A percentile compares a stretch with the other conserved stretches of the same genome.
phyloP scores from a whole-genome alignment of 64 coral and sea anemone genomes.

The Stichodactyla helianthus region DNA sequence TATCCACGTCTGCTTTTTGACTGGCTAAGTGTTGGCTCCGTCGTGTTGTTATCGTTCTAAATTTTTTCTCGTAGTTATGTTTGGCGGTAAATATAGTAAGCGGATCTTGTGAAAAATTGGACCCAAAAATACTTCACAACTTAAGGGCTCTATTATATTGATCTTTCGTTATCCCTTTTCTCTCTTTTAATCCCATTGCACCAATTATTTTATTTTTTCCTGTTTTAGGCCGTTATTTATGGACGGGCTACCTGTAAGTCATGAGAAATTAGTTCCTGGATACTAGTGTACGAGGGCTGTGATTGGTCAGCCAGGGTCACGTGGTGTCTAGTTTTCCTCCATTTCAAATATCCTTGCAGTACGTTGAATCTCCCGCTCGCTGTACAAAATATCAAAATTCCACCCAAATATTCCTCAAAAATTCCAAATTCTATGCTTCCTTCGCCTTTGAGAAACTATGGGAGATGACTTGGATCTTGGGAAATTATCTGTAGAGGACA shows the following conservation, averaged over 20 bases:
- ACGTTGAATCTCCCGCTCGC: slow-evolving; percentile 8
- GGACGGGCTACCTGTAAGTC: too few species aligned
- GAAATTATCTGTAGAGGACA: slow-evolving; percentile 82
- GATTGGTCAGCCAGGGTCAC: slow-evolving; percentile 49
- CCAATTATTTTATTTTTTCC: neutral
- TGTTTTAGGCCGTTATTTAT: neutral
- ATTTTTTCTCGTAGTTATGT: too few species aligned
- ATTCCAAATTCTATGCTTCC: slow-evolving; percentile 27
- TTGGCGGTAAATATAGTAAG: too few species aligned
- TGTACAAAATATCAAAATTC: neutral
- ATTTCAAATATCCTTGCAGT: slow-evolving; percentile 43
- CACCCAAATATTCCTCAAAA: neutral
- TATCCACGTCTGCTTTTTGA: too few species aligned
- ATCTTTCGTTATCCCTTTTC: too few species aligned
- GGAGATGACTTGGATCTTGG: slow-evolving; percentile 74
- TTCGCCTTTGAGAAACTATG: slow-evolving; percentile 5
- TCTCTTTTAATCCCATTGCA: neutral
- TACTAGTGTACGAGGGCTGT: neutral
- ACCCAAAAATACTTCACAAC: too few species aligned
- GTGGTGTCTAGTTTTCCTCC: slow-evolving; percentile 45
- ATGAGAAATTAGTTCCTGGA: neutral
- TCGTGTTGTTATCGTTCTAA: too few species aligned
- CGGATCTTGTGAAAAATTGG: too few species aligned
- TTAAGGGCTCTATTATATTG: too few species aligned
- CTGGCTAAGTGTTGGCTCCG: too few species aligned